Base-by-base conservation (phyloP, 1,140 invertebrate genomes). In the Leptopilina clavipes region DNA sequence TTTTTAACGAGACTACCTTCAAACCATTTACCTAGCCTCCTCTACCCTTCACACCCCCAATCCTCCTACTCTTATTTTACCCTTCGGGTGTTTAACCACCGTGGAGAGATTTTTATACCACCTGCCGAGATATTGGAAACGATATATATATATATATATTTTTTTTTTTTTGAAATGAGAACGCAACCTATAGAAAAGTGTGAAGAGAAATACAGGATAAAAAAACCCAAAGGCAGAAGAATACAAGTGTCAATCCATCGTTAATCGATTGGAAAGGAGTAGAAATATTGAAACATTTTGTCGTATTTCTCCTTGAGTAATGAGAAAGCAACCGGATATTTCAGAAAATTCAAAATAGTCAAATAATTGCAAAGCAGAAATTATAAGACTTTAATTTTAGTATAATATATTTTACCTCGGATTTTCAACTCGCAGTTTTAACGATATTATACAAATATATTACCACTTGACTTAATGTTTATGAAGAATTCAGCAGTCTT, bases 1-100 rank as follows among this genome's bases (percentile, higher is more conserved):
- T 84, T 85, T 83, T 80, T 83, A 82, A 85, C 80, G 78, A 84
- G 81, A 81, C 75, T 48, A 73, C 75, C 44, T 52, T 9, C 59
- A 48, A 12, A 45, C 70, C 72, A 71, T 74, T 56, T 75, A 78
- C 73, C 73, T 74, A 12, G 37, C 73, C 40, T 54, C 65, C 44
- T 25, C 12, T 12, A n/a, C 56, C 65, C 37, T 70, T 56, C 45
- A 48, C 74, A 72, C 54, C 74, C 44, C 44, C 45, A 48, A 72
- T 72, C 44, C 71, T 45, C 44, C 45, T 52, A 52, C 54, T 73
- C 76, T 78, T 81, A 73, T 80, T 56, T 79, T 48, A 43, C 37
- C 76, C 48, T 74, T 72, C 73, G 75, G 74, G 5, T 80, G 80
- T 81, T 83, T 80, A 83, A 83, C 80, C 79, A 76, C 79, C 76